A percentile compares a stretch with the other conserved stretches of the same genome.
phyloP scores from a whole-genome alignment of 2,797 vertebrate species.

The Psittacula derbiana region DNA sequence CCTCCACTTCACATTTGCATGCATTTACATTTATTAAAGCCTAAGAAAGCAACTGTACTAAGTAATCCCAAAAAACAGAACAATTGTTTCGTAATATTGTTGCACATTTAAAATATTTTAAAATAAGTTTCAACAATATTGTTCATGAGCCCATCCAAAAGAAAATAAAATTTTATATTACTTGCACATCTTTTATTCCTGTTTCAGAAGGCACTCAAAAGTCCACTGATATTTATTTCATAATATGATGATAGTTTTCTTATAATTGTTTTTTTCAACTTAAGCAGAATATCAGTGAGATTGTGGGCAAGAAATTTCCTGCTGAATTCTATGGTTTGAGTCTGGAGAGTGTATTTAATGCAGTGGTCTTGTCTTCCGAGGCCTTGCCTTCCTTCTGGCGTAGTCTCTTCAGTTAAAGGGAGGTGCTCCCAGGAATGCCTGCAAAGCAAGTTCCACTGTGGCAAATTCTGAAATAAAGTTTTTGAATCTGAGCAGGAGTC shows the following conservation, averaged over 20 bases:
- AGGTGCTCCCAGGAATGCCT: rapidly evolving
- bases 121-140: neutral
- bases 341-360: neutral
- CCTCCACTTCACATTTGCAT: neutral
- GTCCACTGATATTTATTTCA: neutral
- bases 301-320: neutral
- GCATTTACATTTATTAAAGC: neutral
- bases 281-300: neutral
- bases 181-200: neutral
- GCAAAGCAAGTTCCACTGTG: neutral
- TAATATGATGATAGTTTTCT: neutral
- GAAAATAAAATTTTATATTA: neutral
- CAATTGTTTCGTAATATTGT: neutral
- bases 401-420: neutral
- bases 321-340: neutral
- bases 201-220: neutral
- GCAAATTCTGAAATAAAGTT: neutral
- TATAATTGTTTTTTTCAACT: neutral
- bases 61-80: neutral
- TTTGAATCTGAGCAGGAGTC: neutral
- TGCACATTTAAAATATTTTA: neutral
- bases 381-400: neutral
- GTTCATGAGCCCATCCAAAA: neutral
- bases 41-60: neutral
- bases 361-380: neutral